Conservation (phyloP, 2,888 invertebrate species). For the Drosophila birchii region DNA sequence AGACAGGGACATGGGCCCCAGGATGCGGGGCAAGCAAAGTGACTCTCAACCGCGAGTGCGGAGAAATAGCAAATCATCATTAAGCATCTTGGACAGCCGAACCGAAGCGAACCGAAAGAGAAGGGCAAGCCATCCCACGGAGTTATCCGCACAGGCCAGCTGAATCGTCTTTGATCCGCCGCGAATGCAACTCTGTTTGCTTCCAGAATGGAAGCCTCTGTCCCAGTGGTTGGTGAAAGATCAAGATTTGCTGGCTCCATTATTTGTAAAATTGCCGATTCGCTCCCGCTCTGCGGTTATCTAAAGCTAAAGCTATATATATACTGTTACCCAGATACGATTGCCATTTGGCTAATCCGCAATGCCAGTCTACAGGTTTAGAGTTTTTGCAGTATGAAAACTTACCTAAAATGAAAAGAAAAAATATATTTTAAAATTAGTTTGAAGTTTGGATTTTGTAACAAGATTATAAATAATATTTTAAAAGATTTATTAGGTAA, state of each 20-base stretch:
- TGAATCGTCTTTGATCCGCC: constrained; percentile 46
- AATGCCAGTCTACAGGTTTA: constrained; percentile 51
- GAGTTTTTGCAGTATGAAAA: constrained; percentile 13
- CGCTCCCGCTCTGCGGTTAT: constrained; percentile 11
- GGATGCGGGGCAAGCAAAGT: constrained; percentile 20
- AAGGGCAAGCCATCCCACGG: constrained; percentile 28
- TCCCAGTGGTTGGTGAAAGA: constrained; percentile 57
- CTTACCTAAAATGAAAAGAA: constrained; percentile 68
- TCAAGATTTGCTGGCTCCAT: constrained; percentile 45
- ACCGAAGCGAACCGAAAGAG: constrained; percentile 2
- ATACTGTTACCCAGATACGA: constrained; percentile 53
- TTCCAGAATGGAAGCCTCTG: constrained; percentile 25
- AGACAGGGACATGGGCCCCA: constrained; percentile 49
- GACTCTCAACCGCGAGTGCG: constrained; percentile 27
- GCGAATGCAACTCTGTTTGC: constrained; percentile 22
- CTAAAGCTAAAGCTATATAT: constrained; percentile 34
- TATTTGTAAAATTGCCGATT: constrained; percentile 48
- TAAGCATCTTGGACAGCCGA: constrained; percentile 56
- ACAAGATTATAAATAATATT: neutral
- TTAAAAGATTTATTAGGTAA: neutral
- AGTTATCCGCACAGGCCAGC: constrained; percentile 21
- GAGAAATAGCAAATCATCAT: constrained; percentile 75
- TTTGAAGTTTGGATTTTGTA: constrained; percentile 5
- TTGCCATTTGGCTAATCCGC: constrained; percentile 56
- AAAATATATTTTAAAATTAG: constrained; percentile 47